phyloP scores from a whole-genome alignment of 1,140 invertebrate species.

The Zeugodacus cucurbitae region DNA sequence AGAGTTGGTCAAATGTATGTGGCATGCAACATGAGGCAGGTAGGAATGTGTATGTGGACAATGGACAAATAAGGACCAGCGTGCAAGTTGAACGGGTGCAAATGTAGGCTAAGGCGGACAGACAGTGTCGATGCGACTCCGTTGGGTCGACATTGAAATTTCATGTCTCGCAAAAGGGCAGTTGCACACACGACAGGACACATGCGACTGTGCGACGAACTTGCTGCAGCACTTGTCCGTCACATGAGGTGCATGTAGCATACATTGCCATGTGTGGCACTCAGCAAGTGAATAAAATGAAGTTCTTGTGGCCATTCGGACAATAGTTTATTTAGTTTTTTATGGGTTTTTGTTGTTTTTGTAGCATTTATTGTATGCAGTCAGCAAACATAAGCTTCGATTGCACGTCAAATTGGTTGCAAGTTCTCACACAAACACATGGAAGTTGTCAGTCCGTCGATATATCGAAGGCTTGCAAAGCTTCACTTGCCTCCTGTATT shows the following conservation, averaged over 20 bases:
- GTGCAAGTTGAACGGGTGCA: background rate
- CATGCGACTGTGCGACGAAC: background rate
- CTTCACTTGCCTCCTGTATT: background rate
- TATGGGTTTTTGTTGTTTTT: background rate
- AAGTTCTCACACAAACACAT: background rate
- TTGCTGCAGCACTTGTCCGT: background rate
- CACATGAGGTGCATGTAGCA: background rate
- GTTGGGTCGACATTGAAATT: conserved; percentile 6
- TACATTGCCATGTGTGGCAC: conserved; percentile 1
- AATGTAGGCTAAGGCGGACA: background rate
- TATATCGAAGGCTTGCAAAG: background rate
- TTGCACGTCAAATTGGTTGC: conserved; percentile 20
- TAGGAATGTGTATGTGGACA: background rate
- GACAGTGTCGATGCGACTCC: background rate
- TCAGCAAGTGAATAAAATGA: conserved; percentile 16
- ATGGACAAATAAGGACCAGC: background rate
- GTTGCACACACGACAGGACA: background rate
- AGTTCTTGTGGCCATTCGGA: conserved; percentile 18
- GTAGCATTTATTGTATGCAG: conserved; percentile 13
- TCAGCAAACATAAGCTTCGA: conserved; percentile 7
- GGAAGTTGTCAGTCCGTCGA: background rate
- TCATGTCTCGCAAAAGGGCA: background rate
- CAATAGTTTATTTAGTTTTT: conserved; percentile 3
- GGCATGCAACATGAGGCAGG: background rate
- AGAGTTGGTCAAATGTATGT: background rate